Evolutionary conservation across 2,888 invertebrate species (phyloP).

Genomic region (Lithophane semibrunnea): DNA sequence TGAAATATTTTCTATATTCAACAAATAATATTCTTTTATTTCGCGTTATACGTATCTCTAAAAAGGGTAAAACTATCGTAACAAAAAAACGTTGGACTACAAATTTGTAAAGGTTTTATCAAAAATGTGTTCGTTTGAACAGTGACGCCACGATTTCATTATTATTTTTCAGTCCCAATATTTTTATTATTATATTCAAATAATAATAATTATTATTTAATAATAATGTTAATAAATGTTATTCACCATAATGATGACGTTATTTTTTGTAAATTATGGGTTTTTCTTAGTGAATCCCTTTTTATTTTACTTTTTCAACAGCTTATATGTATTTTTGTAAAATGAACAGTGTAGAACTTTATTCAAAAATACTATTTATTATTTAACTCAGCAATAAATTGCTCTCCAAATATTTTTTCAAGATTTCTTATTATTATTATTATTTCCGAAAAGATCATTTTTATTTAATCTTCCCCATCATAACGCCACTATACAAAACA

Average conservation of each 20-base stretch:
- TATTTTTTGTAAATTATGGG: slow-evolving; percentile 3
- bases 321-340: slow-evolving; percentile 11
- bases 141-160: slow-evolving; percentile 64
- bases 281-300: neutral
- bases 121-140: slow-evolving; percentile 80
- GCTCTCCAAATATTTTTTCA: slow-evolving; percentile 4
- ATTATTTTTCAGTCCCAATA: slow-evolving; percentile 50
- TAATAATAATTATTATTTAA: slow-evolving; percentile 27
- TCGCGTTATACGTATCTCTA: slow-evolving; percentile 78
- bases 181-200: slow-evolving; percentile 36
- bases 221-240: slow-evolving; percentile 13
- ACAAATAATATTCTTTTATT: slow-evolving; percentile 75
- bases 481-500: slow-evolving; percentile 72
- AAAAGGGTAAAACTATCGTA: slow-evolving; percentile 83
- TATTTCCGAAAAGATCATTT: slow-evolving; percentile 19
- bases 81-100: slow-evolving; percentile 80
- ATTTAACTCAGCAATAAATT: slow-evolving; percentile 1
- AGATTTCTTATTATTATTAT: slow-evolving; percentile 5
- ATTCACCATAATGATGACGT: slow-evolving; percentile 25
- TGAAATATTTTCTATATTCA: slow-evolving; percentile 80
- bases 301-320: slow-evolving; percentile 4
- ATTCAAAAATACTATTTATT: slow-evolving; percentile 22
- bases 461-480: slow-evolving; percentile 41
- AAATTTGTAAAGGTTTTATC: slow-evolving; percentile 88
- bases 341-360: slow-evolving; percentile 19